phyloP scores from a whole-genome alignment of 92 coral and sea anemone genomes.

The Epizoanthus rinbou region DNA sequence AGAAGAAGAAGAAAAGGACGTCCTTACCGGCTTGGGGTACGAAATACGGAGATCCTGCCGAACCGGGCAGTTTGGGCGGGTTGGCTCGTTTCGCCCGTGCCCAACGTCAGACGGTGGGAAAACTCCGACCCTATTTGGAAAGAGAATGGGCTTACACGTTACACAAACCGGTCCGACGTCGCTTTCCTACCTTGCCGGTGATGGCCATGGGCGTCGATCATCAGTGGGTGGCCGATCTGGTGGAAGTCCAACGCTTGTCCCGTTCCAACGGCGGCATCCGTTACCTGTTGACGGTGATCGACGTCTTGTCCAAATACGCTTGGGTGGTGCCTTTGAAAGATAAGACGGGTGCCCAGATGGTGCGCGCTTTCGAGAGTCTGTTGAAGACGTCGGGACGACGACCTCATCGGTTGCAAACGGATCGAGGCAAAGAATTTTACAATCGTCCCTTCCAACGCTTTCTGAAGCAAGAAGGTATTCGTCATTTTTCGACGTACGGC shows the following conservation, averaged over 20 bases:
- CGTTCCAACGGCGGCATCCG: conserved; percentile 12
- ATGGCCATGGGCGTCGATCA: conserved; percentile 24
- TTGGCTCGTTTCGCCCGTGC: too few species aligned
- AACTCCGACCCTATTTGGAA: too few species aligned
- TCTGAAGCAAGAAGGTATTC: conserved; percentile 2
- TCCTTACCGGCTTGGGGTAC: conserved; percentile 7
- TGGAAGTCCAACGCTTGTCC: conserved; percentile 25
- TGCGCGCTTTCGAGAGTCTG: not conserved
- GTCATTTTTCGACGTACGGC: conserved; percentile 28
- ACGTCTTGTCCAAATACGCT: conserved; percentile 37
- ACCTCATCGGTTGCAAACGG: conserved; percentile 2
- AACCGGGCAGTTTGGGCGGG: conserved; percentile 16
- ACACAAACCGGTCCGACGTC: conserved; percentile 35
- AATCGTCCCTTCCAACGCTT: not conserved
- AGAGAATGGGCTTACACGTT: conserved; percentile 5
- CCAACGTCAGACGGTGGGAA: too few species aligned
- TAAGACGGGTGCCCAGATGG: conserved; percentile 14
- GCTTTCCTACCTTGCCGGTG: not conserved
- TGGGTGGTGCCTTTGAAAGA: conserved; percentile 38
- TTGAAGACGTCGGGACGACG: conserved; percentile 1
- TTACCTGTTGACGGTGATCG: conserved; percentile 38
- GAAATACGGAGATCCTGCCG: not conserved
- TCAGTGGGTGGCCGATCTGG: conserved; percentile 39
- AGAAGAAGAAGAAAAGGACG: too few species aligned
- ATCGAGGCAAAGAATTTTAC: too few species aligned